Evolutionary conservation across 2,797 vertebrate species (phyloP).

Genomic region (Protosalanx chinensis): DNA sequence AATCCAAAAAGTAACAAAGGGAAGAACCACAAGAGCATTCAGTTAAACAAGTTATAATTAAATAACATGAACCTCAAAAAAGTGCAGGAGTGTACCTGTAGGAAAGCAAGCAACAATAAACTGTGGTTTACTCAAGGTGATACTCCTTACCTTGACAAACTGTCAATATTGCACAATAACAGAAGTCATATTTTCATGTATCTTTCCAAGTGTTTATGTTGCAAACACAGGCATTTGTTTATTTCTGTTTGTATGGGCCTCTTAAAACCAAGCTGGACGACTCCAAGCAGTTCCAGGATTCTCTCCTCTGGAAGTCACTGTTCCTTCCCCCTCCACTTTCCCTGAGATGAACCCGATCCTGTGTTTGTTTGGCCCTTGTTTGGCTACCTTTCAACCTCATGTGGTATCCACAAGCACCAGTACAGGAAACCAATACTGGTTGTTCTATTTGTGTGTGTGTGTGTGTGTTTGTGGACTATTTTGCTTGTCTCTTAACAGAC

Average conservation of each 20-base stretch:
- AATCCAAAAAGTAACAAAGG: too few species aligned
- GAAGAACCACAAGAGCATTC: too few species aligned
- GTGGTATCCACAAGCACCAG: conserved; percentile 55
- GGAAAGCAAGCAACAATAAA: background rate
- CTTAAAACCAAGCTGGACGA: background rate
- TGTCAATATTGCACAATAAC: conserved; percentile 16
- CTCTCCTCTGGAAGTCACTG: too few species aligned
- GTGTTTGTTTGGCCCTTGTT: conserved; percentile 56
- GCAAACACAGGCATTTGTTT: conserved; percentile 18
- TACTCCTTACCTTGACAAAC: background rate
- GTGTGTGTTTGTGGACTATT: conserved; percentile 28
- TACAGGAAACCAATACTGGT: conserved; percentile 35
- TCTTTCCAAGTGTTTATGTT: conserved; percentile 9
- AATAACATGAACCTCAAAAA: too few species aligned
- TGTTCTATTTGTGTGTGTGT: conserved; percentile 36
- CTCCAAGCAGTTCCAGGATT: background rate
- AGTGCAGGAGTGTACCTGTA: too few species aligned
- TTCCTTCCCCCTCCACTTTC: too few species aligned
- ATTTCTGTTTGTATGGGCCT: conserved; percentile 8
- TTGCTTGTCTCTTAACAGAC: conserved; percentile 54
- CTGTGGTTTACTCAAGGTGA: conserved; percentile 24
- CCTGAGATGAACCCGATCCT: background rate
- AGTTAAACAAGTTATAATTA: too few species aligned
- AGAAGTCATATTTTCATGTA: conserved; percentile 16
- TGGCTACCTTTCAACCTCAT: conserved; percentile 36